Evolutionary conservation across 2,797 vertebrate species (phyloP).

Genomic region (Diplodus sargus): DNA sequence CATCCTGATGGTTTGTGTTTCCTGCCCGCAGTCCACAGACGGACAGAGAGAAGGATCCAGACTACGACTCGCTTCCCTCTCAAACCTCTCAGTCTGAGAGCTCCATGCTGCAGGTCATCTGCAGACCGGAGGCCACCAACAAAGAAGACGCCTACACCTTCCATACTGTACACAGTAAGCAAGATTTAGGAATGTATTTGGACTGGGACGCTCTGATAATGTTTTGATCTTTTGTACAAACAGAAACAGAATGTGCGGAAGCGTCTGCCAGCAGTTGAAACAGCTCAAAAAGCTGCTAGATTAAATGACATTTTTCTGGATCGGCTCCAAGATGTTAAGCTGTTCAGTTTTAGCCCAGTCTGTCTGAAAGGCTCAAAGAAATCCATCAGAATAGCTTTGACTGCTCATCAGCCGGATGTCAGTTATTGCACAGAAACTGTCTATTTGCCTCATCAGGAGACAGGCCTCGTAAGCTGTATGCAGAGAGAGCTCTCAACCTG

Average conservation of each 20-base stretch:
- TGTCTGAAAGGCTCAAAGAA: slow-evolving; percentile 15
- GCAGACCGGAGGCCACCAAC: slow-evolving; percentile 92
- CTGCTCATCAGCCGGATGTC: not conserved
- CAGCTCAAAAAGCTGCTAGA: slow-evolving; percentile 28
- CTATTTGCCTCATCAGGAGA: slow-evolving; percentile 79
- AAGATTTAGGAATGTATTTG: slow-evolving; percentile 12
- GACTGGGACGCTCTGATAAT: not conserved
- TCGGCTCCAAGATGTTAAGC: slow-evolving; percentile 25
- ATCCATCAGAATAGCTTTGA: slow-evolving; percentile 3
- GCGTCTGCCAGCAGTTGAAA: slow-evolving; percentile 30
- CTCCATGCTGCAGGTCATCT: slow-evolving; percentile 97
- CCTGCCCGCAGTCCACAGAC: slow-evolving; percentile 83
- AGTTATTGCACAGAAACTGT: not conserved
- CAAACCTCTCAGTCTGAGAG: slow-evolving; percentile 95
- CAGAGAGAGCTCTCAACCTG: slow-evolving; percentile 88
- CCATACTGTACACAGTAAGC: slow-evolving; percentile 88
- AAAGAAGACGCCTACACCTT: slow-evolving; percentile 89
- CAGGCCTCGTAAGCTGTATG: slow-evolving; percentile 87
- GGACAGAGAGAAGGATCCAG: slow-evolving; percentile 87
- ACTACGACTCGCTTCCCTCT: slow-evolving; percentile 89
- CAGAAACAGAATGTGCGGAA: not conserved
- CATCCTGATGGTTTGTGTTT: slow-evolving; percentile 1
- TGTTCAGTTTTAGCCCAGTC: slow-evolving; percentile 9
- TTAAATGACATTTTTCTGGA: slow-evolving; percentile 48
- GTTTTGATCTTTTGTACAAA: slow-evolving; percentile 26